Evolutionary conservation across 2,888 invertebrate species (phyloP).

Genomic region (Geophilus truncorum): DNA sequence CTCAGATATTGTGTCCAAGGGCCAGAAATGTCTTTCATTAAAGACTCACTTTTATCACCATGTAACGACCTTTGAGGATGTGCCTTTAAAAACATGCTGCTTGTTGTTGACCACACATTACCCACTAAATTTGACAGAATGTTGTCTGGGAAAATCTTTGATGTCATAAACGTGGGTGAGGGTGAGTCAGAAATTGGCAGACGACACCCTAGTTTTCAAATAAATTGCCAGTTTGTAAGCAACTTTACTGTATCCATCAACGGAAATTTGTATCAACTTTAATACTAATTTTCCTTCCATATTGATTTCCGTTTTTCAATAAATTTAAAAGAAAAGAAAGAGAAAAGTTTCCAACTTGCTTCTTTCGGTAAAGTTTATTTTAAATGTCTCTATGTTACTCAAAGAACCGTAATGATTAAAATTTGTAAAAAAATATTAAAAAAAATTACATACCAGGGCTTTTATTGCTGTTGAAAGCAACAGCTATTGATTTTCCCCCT

Average conservation of each 20-base stretch:
- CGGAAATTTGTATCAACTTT: too few species aligned
- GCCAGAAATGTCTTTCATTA: slow-evolving; percentile 5
- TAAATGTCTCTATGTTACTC: not conserved
- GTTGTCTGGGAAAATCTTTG: not conserved
- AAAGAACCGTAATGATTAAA: not conserved
- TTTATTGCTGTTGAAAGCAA: slow-evolving; percentile 12
- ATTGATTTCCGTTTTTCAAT: too few species aligned
- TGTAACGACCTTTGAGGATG: not conserved
- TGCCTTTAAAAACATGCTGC: slow-evolving; percentile 2
- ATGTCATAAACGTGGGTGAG: not conserved
- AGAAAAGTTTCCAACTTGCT: not conserved
- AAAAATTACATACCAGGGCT: not conserved
- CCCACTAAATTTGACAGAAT: not conserved
- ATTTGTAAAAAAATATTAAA: not conserved
- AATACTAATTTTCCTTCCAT: too few species aligned
- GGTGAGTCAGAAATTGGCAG: not conserved
- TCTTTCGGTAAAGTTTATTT: too few species aligned
- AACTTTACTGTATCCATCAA: too few species aligned
- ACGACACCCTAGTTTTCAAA: not conserved
- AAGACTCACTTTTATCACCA: not conserved
- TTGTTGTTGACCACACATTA: slow-evolving; percentile 6
- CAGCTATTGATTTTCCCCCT: not conserved
- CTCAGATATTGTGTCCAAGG: not conserved
- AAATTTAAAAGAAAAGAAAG: not conserved
- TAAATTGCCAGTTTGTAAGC: too few species aligned